phyloP scores from a whole-genome alignment of 2,797 vertebrate species.

The Falco cherrug region DNA sequence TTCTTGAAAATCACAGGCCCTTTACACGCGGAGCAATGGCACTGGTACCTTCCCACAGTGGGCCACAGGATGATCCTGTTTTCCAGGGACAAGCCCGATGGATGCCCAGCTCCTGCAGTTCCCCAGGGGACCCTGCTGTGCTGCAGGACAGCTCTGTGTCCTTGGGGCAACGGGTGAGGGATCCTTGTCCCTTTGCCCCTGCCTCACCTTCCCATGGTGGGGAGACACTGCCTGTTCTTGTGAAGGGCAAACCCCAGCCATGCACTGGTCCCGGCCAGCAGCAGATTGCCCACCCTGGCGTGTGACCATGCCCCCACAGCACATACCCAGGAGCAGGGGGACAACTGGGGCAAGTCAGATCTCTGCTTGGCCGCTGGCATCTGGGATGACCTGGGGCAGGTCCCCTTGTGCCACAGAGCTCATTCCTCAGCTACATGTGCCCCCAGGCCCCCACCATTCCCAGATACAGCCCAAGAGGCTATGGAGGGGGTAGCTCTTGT shows the following conservation, averaged over 20 bases:
- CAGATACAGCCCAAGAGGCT: not conserved
- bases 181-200: not conserved
- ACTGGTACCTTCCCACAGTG: not conserved
- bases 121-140: accelerated
- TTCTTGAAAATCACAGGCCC: not conserved
- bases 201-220: not conserved
- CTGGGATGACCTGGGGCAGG: not conserved
- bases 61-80: not conserved
- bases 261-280: accelerated
- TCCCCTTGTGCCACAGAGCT: not conserved
- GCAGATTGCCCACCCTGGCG: not conserved
- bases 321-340: not conserved
- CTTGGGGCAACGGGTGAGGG: accelerated
- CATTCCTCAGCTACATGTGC: not conserved
- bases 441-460: not conserved
- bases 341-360: not conserved
- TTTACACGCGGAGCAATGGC: accelerated
- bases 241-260: accelerated
- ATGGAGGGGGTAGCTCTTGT: not conserved
- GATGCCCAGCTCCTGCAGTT: not conserved
- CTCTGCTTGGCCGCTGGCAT: not conserved
- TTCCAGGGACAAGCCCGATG: accelerated
- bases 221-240: not conserved
- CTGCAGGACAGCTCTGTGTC: not conserved
- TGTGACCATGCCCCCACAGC: not conserved